Evolutionary conservation across 2,888 invertebrate species (phyloP).

Genomic region (Brachyptera putata): DNA sequence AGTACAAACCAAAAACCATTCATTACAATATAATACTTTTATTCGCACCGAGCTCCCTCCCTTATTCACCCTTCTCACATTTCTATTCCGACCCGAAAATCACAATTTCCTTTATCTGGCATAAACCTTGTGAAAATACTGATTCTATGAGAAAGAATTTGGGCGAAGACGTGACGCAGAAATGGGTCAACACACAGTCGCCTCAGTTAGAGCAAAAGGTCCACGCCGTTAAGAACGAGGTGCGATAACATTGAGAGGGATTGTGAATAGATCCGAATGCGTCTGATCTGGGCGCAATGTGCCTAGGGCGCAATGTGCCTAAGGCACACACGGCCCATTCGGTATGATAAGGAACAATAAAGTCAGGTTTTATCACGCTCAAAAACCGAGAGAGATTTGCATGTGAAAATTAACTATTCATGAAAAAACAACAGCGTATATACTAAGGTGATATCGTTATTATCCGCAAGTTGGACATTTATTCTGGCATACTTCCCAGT

Average conservation of each 20-base stretch:
- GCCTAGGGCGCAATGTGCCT: constrained; percentile 3
- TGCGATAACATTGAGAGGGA: constrained; percentile 6
- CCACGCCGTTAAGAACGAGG: constrained; percentile 14
- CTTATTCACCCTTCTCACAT: not conserved
- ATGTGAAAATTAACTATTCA: constrained; percentile 27
- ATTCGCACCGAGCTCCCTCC: too few species aligned
- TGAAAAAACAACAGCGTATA: constrained; percentile 20
- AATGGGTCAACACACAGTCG: constrained; percentile 16
- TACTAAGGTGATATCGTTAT: constrained; percentile 25
- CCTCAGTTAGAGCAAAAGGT: too few species aligned
- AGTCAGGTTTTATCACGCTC: not conserved
- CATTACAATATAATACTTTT: too few species aligned
- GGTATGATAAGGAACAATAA: not conserved
- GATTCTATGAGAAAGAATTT: constrained; percentile 6
- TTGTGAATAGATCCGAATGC: constrained; percentile 18
- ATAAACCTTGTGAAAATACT: not conserved
- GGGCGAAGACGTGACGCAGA: not conserved
- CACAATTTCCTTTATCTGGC: too few species aligned
- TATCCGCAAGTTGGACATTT: constrained; percentile 13
- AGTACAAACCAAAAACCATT: too few species aligned
- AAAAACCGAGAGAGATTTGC: constrained; percentile 15
- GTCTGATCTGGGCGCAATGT: not conserved
- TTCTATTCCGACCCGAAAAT: too few species aligned
- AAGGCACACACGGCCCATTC: too few species aligned
- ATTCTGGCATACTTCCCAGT: constrained; percentile 20